phyloP scores from a whole-genome alignment of 2,113 vertebrate species.

The Pluvianellus socialis region DNA sequence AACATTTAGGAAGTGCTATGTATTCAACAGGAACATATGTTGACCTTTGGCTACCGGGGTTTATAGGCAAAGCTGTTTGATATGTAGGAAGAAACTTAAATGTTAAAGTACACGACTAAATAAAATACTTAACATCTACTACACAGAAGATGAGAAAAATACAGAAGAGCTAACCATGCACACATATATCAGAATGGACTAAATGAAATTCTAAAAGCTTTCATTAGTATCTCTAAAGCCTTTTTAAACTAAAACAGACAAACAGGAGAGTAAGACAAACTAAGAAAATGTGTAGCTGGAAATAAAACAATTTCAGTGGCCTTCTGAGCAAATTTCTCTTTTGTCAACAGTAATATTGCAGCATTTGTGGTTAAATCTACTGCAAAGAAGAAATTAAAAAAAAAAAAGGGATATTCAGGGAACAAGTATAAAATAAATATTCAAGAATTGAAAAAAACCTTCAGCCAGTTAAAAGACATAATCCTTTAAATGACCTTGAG shows the following conservation, averaged over 20 bases:
- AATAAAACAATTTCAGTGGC: not conserved
- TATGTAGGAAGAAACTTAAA: not conserved
- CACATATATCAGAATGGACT: not conserved
- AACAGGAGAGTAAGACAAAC: not conserved
- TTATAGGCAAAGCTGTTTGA: not conserved
- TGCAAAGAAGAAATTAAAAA: not conserved
- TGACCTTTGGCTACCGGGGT: not conserved
- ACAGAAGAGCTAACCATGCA: not conserved
- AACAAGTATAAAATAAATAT: not conserved
- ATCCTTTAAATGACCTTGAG: not conserved
- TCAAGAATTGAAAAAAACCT: fast-evolving
- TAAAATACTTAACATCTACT: not conserved
- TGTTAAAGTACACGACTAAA: not conserved
- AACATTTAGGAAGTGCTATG: not conserved
- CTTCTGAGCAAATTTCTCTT: not conserved
- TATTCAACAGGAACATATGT: not conserved
- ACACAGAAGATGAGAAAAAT: not conserved
- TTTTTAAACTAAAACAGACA: not conserved
- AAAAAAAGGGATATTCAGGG: not conserved
- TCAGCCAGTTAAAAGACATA: not conserved
- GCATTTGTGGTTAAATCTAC: not conserved
- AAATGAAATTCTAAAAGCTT: not conserved
- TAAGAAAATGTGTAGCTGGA: not conserved
- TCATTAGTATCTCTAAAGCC: not conserved
- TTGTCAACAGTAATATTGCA: not conserved